Evolutionary conservation across 1,140 invertebrate species (phyloP).

Genomic region (Apis laboriosa): DNA sequence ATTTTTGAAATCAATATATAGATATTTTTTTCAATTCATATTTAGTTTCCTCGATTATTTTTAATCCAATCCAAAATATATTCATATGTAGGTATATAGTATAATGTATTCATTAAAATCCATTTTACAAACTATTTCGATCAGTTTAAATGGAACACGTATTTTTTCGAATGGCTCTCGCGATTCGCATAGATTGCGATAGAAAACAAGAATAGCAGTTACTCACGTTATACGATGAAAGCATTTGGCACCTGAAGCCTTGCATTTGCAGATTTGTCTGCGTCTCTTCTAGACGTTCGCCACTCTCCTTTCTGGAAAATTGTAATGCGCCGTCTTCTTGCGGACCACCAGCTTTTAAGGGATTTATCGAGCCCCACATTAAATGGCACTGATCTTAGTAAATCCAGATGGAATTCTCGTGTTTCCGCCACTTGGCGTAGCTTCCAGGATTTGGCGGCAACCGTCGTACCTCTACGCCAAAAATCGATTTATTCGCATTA

Average conservation of each 20-base stretch:
- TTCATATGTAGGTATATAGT: too few species aligned
- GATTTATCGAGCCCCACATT: conserved; percentile 64
- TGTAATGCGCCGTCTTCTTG: conserved; percentile 53
- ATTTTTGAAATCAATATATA: too few species aligned
- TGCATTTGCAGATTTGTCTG: conserved; percentile 46
- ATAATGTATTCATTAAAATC: neutral
- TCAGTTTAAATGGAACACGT: neutral
- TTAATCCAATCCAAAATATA: too few species aligned
- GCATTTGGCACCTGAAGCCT: conserved; percentile 52
- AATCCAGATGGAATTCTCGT: conserved; percentile 68
- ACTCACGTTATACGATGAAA: conserved; percentile 46
- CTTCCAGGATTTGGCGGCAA: conserved; percentile 57
- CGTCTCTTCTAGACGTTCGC: conserved; percentile 24
- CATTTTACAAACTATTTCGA: neutral
- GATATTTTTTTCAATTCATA: too few species aligned
- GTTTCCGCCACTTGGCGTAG: conserved; percentile 59
- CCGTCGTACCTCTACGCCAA: conserved; percentile 40
- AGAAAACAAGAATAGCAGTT: conserved; percentile 20
- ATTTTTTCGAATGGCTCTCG: neutral
- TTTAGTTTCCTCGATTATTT: neutral
- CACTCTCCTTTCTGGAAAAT: conserved; percentile 34
- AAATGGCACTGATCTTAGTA: conserved; percentile 65
- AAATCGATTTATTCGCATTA: conserved; percentile 61
- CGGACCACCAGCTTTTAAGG: conserved; percentile 61
- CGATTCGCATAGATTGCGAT: conserved; percentile 9